Percentiles rank a stretch among this genome's conserved stretches.
phyloP scores from a whole-genome alignment of 1,140 invertebrate species.

The Trinorchestia longiramus region DNA sequence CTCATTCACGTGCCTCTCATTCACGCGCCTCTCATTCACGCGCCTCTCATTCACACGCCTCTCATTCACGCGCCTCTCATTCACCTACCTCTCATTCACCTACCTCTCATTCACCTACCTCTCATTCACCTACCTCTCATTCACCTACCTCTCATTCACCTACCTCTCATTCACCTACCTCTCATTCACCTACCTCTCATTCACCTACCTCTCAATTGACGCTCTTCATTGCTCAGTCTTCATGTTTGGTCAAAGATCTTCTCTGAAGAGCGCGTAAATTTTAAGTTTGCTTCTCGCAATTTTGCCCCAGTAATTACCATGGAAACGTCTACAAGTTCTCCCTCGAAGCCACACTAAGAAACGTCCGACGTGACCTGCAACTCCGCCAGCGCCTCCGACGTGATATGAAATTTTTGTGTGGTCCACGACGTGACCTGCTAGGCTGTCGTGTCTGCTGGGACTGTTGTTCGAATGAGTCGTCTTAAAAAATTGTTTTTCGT shows the following conservation, averaged over 20 bases:
- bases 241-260: not conserved
- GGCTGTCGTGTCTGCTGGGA: not conserved
- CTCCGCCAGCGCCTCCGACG: not conserved
- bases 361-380: constrained; percentile 22
- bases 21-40: no score
- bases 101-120: no score
- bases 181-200: no score
- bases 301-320: not conserved
- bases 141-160: no score
- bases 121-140: no score
- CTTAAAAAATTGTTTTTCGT: not conserved
- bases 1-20: no score
- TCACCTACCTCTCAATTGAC: no score
- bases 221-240: no score
- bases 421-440: not conserved
- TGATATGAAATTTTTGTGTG: not conserved
- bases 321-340: constrained; percentile 7
- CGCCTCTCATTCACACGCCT: no score
- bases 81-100: no score
- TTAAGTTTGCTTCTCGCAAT: constrained; percentile 7
- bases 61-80: no score
- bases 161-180: no score
- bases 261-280: not conserved
- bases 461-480: not conserved
- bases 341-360: constrained; percentile 24